Evolutionary conservation across 1,140 invertebrate species (phyloP), one percentile per base, ranked within the genome.

Genomic region (Papilio aristodemus): DNA sequence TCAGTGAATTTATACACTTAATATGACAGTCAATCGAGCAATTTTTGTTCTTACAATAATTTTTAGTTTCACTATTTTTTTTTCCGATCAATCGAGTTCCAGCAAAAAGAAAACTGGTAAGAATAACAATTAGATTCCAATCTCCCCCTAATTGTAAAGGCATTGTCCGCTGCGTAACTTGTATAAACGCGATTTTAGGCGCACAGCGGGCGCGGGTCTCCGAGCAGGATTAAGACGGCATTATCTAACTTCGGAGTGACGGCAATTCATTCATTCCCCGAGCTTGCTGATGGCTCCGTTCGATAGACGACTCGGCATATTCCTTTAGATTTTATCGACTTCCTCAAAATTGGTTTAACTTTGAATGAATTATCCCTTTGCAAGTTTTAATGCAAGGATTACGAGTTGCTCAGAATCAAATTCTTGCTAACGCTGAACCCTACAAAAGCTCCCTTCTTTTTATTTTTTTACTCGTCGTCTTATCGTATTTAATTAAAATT

Each of bases 91-190:
- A 59, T 59, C 25, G 57, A 36, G 25, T 9, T 32, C 59, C 9
- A 54, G 22, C 17, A 54, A 54, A 62, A 32, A 10, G 27, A 5
- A 10, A 62, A 38, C 59, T 62, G 27, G 27, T 37, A 62, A 62
- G 59, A 62, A 62, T 62, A 62, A 62, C 59, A 62, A 62, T 62
- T 62, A 62, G 59, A 62, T 62, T 62, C 32, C 59, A 37, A 62
- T 62, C 59, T 62, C n/a, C 32, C n/a, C 36, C 36, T 62, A 62
- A 62, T 62, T 62, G 59, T 38, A 38, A 62, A 62, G 17, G 27
- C 59, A 62, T 62, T 62, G 59, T 62, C 32, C n/a, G 59, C 36
- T 19, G 59, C 32, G 27, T 38, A 37, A 38, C 27, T 37, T 62
- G 32, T 62, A 38, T 62, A 37, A 62, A 36, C 36, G 32, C 36